Evolutionary conservation across 2,888 invertebrate species (phyloP), one percentile per base, ranked within the genome.

Genomic region (Pollenia labialis): DNA sequence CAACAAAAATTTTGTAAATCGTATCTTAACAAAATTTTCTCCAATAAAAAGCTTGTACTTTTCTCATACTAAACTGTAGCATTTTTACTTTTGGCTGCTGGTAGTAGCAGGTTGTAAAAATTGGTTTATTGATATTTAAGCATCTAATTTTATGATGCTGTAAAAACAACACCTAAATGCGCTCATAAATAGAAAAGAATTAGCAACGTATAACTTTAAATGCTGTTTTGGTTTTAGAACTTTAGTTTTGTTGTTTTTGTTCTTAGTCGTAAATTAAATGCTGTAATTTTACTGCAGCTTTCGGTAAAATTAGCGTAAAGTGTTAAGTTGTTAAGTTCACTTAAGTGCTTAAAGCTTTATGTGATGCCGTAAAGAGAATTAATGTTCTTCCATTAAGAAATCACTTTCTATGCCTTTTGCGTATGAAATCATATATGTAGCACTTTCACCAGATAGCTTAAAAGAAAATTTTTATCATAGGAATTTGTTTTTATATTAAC

Each of bases 111-210:
- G 10, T 64, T 11, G 12, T 64, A 14, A 52, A 60, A 18, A 44
- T 44, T 75, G n/a, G 16, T 75, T 75, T 76, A 76, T 76, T 76
- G 64, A 42, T 48, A 44, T 64, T 10, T 44, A 14, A 50, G 14
- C 42, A 23, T 71, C 42, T 52, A 46, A 52, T 52, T 80, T 80
- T 62, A 80, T 44, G 60, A 52, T 7, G 69, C 14, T 52, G 23
- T 69, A 18, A 71, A 80, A 52, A 16, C 23, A 44, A 52, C 60
- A 52, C 52, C 8, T 80, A 6, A 42, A 60, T 44, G 9, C 23
- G 52, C 3, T 52, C 18, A 23, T 69, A 58, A 60, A 52, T 8
- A 50, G 23, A 9, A 50, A 80, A 32, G 6, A 62, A 44, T 12
- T 4, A 68, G 0, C n/a, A 50, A 16, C 52, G 42, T n/a, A 23